Percentiles rank a stretch among this genome's conserved stretches.
Conservation (phyloP, 2,888 invertebrate genomes). For the Macaria notata region DNA sequence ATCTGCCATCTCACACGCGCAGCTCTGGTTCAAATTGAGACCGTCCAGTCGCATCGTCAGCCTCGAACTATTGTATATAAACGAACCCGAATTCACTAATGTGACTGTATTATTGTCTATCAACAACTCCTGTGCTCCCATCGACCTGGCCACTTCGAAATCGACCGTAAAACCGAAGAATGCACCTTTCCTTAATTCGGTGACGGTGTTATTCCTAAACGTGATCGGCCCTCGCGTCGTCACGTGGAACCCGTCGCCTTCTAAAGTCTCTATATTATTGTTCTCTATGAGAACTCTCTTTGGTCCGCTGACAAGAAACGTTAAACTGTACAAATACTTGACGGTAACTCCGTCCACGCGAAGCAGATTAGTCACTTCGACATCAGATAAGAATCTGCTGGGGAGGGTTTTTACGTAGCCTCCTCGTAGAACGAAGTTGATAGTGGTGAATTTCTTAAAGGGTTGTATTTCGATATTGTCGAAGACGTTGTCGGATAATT, state of each 20-base stretch:
- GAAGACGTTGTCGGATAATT: slow-evolving; percentile 83
- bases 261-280: slow-evolving; percentile 81
- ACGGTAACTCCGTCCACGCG: slow-evolving; percentile 85
- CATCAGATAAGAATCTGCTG: slow-evolving; percentile 88
- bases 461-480: slow-evolving; percentile 86
- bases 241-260: slow-evolving; percentile 85
- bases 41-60: slow-evolving; percentile 82
- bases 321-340: slow-evolving; percentile 84
- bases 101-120: slow-evolving; percentile 86
- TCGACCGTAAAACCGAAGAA: slow-evolving; percentile 83
- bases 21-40: slow-evolving; percentile 81
- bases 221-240: slow-evolving; percentile 83
- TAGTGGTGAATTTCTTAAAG: slow-evolving; percentile 90
- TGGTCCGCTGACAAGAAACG: slow-evolving; percentile 85
- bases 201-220: slow-evolving; percentile 85
- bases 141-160: slow-evolving; percentile 64
- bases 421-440: slow-evolving; percentile 84
- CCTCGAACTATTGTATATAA: slow-evolving; percentile 81
- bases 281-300: slow-evolving; percentile 83
- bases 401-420: slow-evolving; percentile 84
- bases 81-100: slow-evolving; percentile 78
- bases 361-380: slow-evolving; percentile 86
- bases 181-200: slow-evolving; percentile 81
- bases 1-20: slow-evolving; percentile 78
- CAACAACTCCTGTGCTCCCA: slow-evolving; percentile 74